Base-by-base conservation (phyloP, 2,888 invertebrate species). In the Oligia strigilis region DNA sequence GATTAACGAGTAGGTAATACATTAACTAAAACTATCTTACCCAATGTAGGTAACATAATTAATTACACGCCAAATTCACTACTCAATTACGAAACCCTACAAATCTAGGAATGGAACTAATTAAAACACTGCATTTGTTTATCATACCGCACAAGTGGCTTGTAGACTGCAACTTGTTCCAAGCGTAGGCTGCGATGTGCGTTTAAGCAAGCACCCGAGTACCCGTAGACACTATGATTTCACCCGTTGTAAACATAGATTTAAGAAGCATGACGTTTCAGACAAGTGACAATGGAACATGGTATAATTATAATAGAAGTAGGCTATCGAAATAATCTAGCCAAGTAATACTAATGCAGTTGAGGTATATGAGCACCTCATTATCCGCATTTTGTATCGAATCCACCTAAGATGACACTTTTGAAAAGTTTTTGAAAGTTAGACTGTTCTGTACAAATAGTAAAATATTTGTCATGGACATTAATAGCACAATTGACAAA, bases 181-280 rank as follows among this genome's bases (percentile, higher is more conserved):
- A 40, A 65, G 64, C 64, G 60, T 72, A 69, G 86, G 69, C 9
- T 60, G 11, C 86, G 60, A 82, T 46, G 14, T 65, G 40, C 64
- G 46, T 81, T 81, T 81, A 49, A 71, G 82, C 86, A 85, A 82
- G 82, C 40, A 29, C 69, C 29, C 46, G 29, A 81, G 65, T 58
- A 73, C 8, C 60, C 14, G 46, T 17, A 55, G 60, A 60, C 46
- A 62, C 74, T 81, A 85, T 82, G 65, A 52, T 46, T 73, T 46
- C 46, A 75, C 46, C 23, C 23, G 46, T 17, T 71, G 40, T 29
- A 17, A 49, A 79, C 80, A 79, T 52, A 40, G 71, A 80, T 52
- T 40, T 66, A 80, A 8, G 52, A 64, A 76, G 6, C 52, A 43
- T 66, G 23, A 58, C n/a, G 58, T 58, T 4, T 4, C n/a, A 67